phyloP scores from a whole-genome alignment of 1,140 invertebrate species.

The Aphidius gifuensis region DNA sequence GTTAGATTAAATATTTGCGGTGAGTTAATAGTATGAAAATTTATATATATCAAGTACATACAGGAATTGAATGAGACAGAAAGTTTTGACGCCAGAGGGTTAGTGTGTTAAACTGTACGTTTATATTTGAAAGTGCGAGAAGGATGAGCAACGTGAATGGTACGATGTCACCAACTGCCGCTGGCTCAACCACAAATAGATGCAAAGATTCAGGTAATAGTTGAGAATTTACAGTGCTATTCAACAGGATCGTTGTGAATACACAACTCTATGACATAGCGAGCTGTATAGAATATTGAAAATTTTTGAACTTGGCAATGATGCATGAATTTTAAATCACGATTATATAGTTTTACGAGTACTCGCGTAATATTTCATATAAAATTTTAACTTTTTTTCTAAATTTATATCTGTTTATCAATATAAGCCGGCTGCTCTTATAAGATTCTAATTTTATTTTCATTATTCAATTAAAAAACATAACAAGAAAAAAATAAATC shows the following conservation, averaged over 20 bases:
- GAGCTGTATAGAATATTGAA: conserved; percentile 2
- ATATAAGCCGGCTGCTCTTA: too few relatives aligned
- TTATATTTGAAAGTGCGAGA: conserved; percentile 17
- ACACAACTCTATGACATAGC: background rate
- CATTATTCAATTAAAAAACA: too few relatives aligned
- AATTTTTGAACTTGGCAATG: conserved; percentile 22
- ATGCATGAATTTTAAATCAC: conserved; percentile 18
- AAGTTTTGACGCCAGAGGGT: too few relatives aligned
- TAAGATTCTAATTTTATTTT: too few relatives aligned
- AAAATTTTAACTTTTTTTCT: too few relatives aligned
- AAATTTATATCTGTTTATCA: too few relatives aligned
- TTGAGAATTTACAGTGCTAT: conserved; percentile 23
- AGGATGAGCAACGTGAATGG: conserved; percentile 28
- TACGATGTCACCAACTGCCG: conserved; percentile 43
- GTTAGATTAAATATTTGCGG: too few relatives aligned
- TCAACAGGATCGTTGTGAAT: conserved; percentile 17
- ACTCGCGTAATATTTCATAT: too few relatives aligned
- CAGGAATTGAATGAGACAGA: too few relatives aligned
- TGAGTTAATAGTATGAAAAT: too few relatives aligned
- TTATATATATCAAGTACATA: too few relatives aligned
- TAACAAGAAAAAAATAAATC: too few relatives aligned
- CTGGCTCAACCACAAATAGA: conserved; percentile 27
- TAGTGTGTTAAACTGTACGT: background rate
- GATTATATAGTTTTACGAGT: background rate
- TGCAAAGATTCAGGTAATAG: conserved; percentile 34